A percentile compares a stretch with the other conserved stretches of the same genome.
Conservation (phyloP, 2,888 invertebrate genomes). For the Autographa gamma region DNA sequence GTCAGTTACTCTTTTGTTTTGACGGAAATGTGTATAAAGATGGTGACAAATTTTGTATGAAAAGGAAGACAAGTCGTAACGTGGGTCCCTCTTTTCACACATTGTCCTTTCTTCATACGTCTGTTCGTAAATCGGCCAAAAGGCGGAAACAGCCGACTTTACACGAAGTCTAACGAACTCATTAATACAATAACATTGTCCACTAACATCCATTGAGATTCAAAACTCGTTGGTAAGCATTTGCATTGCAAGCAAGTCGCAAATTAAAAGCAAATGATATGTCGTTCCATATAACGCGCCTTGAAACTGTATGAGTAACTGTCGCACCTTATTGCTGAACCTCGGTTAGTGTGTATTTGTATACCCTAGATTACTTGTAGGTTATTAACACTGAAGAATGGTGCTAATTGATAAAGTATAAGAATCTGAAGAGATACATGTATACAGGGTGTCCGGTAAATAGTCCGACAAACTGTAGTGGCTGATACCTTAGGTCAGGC, state of each 20-base stretch:
- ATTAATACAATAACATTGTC: neutral
- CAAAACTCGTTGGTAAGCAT: constrained; percentile 35
- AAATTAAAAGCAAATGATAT: constrained; percentile 25
- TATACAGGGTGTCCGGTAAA: too few species aligned
- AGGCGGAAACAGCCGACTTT: too few species aligned
- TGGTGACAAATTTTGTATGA: too few species aligned
- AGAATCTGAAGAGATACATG: too few species aligned
- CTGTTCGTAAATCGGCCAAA: too few species aligned
- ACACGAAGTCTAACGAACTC: neutral
- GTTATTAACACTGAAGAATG: neutral
- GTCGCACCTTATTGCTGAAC: constrained; percentile 32
- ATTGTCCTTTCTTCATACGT: too few species aligned
- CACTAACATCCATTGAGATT: constrained; percentile 35
- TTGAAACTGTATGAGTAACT: constrained; percentile 45
- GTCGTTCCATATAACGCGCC: constrained; percentile 41
- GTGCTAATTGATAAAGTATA: neutral
- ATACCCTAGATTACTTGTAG: constrained; percentile 10
- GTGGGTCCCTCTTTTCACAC: too few species aligned
- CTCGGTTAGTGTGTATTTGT: constrained; percentile 16
- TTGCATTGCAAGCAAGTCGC: constrained; percentile 36
- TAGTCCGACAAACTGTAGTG: too few species aligned
- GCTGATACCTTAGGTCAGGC: too few species aligned
- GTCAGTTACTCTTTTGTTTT: neutral
- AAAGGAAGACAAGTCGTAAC: too few species aligned
- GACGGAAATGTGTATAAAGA: neutral